phyloP scores from a whole-genome alignment of 2,113 vertebrate genomes.

The Carassius auratus region DNA sequence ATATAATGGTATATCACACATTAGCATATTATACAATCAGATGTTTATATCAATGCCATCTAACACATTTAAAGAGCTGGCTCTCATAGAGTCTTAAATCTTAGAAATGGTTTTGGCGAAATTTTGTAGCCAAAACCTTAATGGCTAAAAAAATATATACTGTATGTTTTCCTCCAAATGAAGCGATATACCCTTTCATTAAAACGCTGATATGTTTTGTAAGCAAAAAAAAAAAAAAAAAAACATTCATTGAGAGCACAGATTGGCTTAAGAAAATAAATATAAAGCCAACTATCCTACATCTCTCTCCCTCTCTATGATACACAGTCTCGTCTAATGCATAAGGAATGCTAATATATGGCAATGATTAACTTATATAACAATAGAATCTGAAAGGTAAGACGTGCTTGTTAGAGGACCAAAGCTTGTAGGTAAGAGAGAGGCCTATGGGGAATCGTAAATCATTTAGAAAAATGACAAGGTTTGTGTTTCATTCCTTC shows the following conservation, averaged over 20 bases:
- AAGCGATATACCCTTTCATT: not conserved
- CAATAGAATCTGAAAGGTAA: constrained; percentile 69
- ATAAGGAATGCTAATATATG: constrained; percentile 58
- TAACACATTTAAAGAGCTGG: not conserved
- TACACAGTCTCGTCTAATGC: constrained; percentile 54
- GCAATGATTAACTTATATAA: constrained; percentile 67
- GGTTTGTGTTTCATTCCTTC: constrained; percentile 50
- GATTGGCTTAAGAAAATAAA: not conserved
- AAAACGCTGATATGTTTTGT: not conserved
- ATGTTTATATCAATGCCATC: not conserved
- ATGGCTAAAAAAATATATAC: not conserved
- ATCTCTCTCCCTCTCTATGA: constrained; percentile 10
- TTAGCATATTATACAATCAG: not conserved
- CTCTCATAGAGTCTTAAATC: not conserved
- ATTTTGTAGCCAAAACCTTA: not conserved
- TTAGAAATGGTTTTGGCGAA: not conserved
- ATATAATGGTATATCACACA: not conserved
- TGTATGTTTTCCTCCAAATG: not conserved
- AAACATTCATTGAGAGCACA: not conserved
- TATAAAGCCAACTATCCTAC: not conserved
- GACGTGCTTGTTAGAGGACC: constrained; percentile 65
- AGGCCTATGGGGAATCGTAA: constrained; percentile 59
- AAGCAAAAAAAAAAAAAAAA: not conserved
- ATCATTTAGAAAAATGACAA: constrained; percentile 61
- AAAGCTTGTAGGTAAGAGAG: constrained; percentile 57